Evolutionary conservation across 2,888 invertebrate species (phyloP), one percentile per base, ranked within the genome.

Genomic region (Polyommatus icarus): DNA sequence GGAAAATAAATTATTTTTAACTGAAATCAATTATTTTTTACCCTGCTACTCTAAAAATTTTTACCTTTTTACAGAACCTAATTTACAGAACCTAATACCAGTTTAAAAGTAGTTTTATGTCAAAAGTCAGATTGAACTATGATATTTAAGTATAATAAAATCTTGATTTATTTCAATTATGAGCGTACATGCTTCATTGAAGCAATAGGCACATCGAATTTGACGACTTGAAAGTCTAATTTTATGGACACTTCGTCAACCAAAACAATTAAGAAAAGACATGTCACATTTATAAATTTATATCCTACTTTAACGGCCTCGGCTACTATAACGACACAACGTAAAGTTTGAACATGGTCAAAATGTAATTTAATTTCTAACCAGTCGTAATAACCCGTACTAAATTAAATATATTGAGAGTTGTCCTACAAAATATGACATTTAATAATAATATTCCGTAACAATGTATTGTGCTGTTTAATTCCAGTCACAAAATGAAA

Each of bases 191-290:
- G 0, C 20, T 3, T 20, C 12, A 61, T 24, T 24, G 24, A 61
- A 61, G 24, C 24, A 3, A 61, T 24, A 24, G 24, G 4, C 10
- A 61, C 24, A 61, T 61, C 61, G 24, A 5, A 61, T 10, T 61
- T 61, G 24, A 61, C 24, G 61, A 20, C 20, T 57, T 18, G 76
- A 76, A 76, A 76, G 76, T 61, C 24, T 61, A 61, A 61, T 10
- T 61, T 61, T 61, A 61, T 61, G 24, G 24, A 61, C 61, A 61
- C 61, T 61, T 61, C 24, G 24, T 61, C 61, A 61, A 61, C 24
- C 24, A 61, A 61, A 61, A 61, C 61, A 61, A 61, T 61, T 24
- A 61, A 61, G 24, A 24, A 59, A 20, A 59, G 59, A 20, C 59
- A 59, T 61, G 24, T 61, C 20, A 61, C 20, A 24, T 24, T 20